Percentiles rank a stretch among this genome's conserved stretches.
Conservation (phyloP, 2,888 invertebrate species). For the Mimumesa dahlbomi region DNA sequence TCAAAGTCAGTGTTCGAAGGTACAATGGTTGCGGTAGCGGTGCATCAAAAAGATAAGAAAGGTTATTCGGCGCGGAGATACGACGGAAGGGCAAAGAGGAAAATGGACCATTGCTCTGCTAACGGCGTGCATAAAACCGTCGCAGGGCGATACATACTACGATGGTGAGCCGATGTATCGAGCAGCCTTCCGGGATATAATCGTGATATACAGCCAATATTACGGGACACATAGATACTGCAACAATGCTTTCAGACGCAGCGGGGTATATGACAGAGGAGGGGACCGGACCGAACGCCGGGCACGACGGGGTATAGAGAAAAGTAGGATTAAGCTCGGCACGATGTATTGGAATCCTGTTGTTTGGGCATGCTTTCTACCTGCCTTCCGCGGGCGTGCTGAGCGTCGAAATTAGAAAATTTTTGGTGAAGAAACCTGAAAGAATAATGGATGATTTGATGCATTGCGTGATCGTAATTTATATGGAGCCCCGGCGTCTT, state of each 20-base stretch:
- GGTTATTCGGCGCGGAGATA: conserved; percentile 36
- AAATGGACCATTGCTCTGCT: conserved; percentile 70
- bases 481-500: too few relatives aligned
- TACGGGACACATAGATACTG: conserved; percentile 65
- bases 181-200: conserved; percentile 69
- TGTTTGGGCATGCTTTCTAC: conserved; percentile 21
- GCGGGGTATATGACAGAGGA: conserved; percentile 52
- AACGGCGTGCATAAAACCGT: conserved; percentile 73
- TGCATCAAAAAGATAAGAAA: conserved; percentile 66
- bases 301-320: conserved; percentile 41
- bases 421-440: conserved; percentile 30
- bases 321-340: conserved; percentile 61
- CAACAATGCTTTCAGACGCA: conserved; percentile 61
- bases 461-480: not conserved
- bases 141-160: conserved; percentile 60
- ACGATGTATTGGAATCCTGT: conserved; percentile 61
- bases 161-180: conserved; percentile 64
- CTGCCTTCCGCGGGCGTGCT: conserved; percentile 33
- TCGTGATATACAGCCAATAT: conserved; percentile 75
- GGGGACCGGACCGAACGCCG: conserved; percentile 14
- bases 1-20: conserved; percentile 5
- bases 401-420: conserved; percentile 57
- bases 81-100: conserved; percentile 39
- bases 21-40: conserved; percentile 17
- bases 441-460: conserved; percentile 25